Conservation (phyloP, 37 sponge, comb jelly and placozoan genomes). For the Spongilla lacustris region DNA sequence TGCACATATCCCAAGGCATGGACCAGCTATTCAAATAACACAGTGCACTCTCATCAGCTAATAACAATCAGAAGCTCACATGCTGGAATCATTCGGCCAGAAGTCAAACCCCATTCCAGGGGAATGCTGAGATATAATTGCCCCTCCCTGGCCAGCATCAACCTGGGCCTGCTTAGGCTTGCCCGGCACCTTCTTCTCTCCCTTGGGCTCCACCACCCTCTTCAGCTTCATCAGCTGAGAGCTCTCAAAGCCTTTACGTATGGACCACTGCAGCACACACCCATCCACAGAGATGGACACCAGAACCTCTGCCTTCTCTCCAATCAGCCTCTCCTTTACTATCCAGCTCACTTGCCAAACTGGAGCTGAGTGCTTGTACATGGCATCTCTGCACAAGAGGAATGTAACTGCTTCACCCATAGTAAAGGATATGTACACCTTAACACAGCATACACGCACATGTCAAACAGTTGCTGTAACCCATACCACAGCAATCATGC, state of each 20-base stretch:
- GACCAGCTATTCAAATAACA: too few species aligned
- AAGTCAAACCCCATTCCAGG: conserved; percentile 96
- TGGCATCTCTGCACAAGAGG: conserved; percentile 34
- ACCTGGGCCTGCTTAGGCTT: conserved; percentile 20
- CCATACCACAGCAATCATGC: too few species aligned
- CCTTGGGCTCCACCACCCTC: conserved; percentile 28
- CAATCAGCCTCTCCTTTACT: conserved; percentile 77
- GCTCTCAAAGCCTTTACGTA: conserved; percentile 96
- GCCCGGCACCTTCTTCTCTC: conserved; percentile 30
- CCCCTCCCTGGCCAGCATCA: conserved; percentile 37
- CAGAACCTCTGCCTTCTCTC: conserved; percentile 85
- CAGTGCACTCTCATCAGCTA: too few species aligned
- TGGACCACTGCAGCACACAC: conserved; percentile 91
- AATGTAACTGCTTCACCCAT: background rate
- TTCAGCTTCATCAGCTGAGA: conserved; percentile 77
- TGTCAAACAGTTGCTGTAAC: too few species aligned
- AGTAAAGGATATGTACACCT: too few species aligned
- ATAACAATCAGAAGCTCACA: too few species aligned
- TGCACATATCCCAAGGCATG: too few species aligned
- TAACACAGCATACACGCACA: too few species aligned
- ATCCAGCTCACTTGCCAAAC: conserved; percentile 98
- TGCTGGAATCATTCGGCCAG: conserved; percentile 80
- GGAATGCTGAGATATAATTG: conserved; percentile 88
- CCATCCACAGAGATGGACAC: conserved; percentile 93
- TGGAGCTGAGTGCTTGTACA: conserved; percentile 86